Conservation (phyloP, 2,888 invertebrate genomes). For the Drosophila rellima region DNA sequence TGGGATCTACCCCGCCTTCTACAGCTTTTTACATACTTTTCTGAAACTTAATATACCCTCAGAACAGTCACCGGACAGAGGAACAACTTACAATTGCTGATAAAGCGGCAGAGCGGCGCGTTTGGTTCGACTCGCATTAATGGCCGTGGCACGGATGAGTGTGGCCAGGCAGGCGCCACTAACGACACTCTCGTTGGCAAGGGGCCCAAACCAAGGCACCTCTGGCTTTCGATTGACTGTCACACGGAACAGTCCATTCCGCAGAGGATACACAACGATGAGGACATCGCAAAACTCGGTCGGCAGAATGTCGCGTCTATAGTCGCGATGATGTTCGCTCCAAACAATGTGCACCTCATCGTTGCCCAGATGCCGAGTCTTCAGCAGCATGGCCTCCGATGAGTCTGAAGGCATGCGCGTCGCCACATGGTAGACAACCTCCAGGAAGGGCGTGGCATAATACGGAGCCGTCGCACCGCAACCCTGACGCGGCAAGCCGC, state of each 20-base stretch:
- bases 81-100: conserved; percentile 93
- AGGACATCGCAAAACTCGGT: conserved; percentile 99
- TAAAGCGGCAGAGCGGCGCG: conserved; percentile 95
- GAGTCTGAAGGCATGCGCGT: conserved; percentile 97
- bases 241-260: conserved; percentile 93
- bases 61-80: not conserved
- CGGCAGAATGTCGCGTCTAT: conserved; percentile 97
- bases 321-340: conserved; percentile 98
- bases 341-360: conserved; percentile 99
- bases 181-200: conserved; percentile 94
- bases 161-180: conserved; percentile 90
- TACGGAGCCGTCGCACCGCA: conserved; percentile 97
- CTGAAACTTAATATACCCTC: not conserved
- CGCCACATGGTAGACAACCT: conserved; percentile 98
- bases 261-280: conserved; percentile 97
- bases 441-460: conserved; percentile 96
- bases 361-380: conserved; percentile 98
- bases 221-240: conserved; percentile 95
- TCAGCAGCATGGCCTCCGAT: conserved; percentile 94
- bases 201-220: conserved; percentile 97
- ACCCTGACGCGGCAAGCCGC: conserved; percentile 96
- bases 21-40: not conserved
- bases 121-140: conserved; percentile 96
- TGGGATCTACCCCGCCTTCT: not conserved
- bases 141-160: conserved; percentile 94